Base-by-base conservation (phyloP, 2,888 invertebrate genomes). In the Onchidella celtica region DNA sequence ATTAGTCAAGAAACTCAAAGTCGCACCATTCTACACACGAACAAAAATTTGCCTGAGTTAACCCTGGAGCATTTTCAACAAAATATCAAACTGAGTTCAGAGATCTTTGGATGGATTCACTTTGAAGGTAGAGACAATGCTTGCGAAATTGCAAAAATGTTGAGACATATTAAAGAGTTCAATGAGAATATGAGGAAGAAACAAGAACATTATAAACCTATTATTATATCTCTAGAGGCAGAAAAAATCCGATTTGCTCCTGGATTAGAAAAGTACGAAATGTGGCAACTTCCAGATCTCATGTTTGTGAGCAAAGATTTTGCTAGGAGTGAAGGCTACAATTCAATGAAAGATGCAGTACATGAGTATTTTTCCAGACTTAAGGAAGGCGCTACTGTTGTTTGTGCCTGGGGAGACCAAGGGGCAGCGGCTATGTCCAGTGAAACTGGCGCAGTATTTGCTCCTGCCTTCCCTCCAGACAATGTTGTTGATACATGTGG, bases 251-350 rank as follows among this genome's bases (percentile, higher is more conserved):
- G 76, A 40, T 55, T 76, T 59, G 63, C 76, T 34, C 21, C 76
- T 27, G 61, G 40, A 3, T 14, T 81, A 38, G 72, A 63, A 3
- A 55, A 78, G 59, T 72, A 70, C 38, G 47, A 69, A n/a, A 80
- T 90, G 17, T 82, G 88, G 66, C 80, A 82, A 11, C 76, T 82
- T 29, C 87, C 87, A 21, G 89, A 90, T 77, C 86, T 87, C 63
- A 94, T 95, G 14, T 95, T 96, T 90, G 92, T 96, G 21, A 95
- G 95, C 1, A 96, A 95, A 89, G 96, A 96, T 84, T 95, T 95
- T 90, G 95, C 95, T 0, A 87, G 88, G n/a, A 93, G 93, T 65
- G 90, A 94, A 83, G 95, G 95, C 17, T 95, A 94, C 89, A 87
- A 88, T 0, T 94, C 94, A 87, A 94, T 95, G 90, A 38, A 21